Percentiles rank a stretch among this genome's conserved stretches.
phyloP scores from a whole-genome alignment of 2,888 invertebrate species.

The Xestobium rufovillosum region DNA sequence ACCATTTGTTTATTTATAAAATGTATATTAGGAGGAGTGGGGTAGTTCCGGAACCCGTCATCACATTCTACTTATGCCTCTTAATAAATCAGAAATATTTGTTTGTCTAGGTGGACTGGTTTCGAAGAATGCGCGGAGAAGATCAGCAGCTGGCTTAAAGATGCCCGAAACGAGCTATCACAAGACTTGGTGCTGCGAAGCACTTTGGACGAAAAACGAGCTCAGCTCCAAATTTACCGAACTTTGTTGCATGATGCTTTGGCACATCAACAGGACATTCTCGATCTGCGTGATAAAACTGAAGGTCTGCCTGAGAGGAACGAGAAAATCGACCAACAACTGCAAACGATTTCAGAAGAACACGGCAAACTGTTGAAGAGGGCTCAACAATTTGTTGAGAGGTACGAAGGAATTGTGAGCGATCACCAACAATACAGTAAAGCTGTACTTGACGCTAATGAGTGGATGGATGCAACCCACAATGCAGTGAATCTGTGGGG shows the following conservation, averaged over 20 bases:
- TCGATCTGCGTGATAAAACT: slow-evolving; percentile 71
- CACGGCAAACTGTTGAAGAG: slow-evolving; percentile 63
- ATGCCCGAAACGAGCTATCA: slow-evolving; percentile 67
- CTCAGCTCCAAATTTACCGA: slow-evolving; percentile 78
- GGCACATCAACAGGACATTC: slow-evolving; percentile 76
- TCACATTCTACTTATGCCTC: too few relatives aligned
- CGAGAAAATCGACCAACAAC: slow-evolving; percentile 63
- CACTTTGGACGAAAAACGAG: slow-evolving; percentile 85
- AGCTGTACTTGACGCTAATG: slow-evolving; percentile 77
- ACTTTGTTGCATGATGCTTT: slow-evolving; percentile 74
- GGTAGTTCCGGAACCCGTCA: too few relatives aligned
- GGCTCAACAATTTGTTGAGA: slow-evolving; percentile 70
- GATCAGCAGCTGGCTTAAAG: slow-evolving; percentile 71
- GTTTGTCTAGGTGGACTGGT: slow-evolving; percentile 63
- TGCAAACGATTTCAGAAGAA: slow-evolving; percentile 62
- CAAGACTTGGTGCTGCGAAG: slow-evolving; percentile 74
- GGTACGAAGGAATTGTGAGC: slow-evolving; percentile 80
- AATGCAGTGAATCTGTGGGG: slow-evolving; percentile 77
- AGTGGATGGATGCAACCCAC: slow-evolving; percentile 79
- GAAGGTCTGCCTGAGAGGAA: slow-evolving; percentile 73
- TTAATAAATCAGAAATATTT: slow-evolving; percentile 1
- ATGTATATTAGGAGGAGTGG: too few relatives aligned
- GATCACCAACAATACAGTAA: slow-evolving; percentile 85
- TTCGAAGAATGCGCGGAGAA: slow-evolving; percentile 80
- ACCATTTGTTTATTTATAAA: too few relatives aligned